Percentiles rank a stretch among this genome's conserved stretches.
Conservation (phyloP, 2,113 vertebrate genomes). For the Capreolus pygargus region DNA sequence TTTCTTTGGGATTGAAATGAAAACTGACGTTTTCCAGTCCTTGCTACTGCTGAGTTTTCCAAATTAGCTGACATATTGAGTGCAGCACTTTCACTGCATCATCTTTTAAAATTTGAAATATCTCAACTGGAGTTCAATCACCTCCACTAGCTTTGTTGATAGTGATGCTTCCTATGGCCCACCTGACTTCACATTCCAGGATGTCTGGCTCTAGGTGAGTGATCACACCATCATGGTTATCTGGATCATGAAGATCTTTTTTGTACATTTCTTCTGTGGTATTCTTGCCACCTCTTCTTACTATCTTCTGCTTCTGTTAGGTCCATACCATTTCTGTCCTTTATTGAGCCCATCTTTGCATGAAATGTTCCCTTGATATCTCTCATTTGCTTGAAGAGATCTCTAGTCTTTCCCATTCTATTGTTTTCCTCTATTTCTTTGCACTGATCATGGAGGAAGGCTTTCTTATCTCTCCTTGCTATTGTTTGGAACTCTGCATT, state of each 20-base stretch:
- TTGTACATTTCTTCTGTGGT: not conserved
- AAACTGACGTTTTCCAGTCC: not conserved
- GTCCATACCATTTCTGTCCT: not conserved
- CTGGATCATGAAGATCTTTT: not conserved
- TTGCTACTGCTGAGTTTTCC: not conserved
- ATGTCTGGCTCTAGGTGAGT: not conserved
- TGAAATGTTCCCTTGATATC: not conserved
- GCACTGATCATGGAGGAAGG: not conserved
- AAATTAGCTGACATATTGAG: not conserved
- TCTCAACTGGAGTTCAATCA: not conserved
- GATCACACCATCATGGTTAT: not conserved
- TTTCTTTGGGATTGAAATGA: not conserved
- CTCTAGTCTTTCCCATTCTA: not conserved
- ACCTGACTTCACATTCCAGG: not conserved
- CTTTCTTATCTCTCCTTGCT: not conserved
- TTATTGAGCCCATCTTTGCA: not conserved
- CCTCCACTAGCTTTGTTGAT: not conserved
- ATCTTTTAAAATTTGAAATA: not conserved
- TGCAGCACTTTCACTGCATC: accelerated
- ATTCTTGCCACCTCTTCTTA: not conserved
- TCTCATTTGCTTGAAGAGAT: not conserved
- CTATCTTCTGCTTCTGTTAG: not conserved
- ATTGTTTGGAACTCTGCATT: not conserved
- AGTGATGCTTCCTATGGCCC: not conserved
- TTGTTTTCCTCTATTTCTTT: not conserved